Evolutionary conservation across 1,140 invertebrate species (phyloP).

Genomic region (Neotoxoptera formosana): DNA sequence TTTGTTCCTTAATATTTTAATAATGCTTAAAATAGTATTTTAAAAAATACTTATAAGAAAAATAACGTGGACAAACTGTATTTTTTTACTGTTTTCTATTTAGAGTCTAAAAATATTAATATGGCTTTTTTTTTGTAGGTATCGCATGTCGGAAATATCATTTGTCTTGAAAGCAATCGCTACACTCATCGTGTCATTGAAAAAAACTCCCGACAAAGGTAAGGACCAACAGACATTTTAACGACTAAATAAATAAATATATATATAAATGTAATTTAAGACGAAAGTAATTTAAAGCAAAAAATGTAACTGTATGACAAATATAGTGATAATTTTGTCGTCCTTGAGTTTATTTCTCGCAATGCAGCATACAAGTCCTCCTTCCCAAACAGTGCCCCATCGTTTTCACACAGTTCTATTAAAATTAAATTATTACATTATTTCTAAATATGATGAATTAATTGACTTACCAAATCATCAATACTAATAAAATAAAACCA

Average conservation of each 20-base stretch:
- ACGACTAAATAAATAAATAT: background rate
- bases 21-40: background rate
- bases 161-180: slow-evolving; percentile 96
- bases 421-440: background rate
- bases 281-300: background rate
- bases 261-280: background rate
- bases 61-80: background rate
- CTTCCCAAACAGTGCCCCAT: background rate
- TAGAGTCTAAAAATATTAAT: background rate
- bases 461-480: background rate
- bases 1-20: background rate
- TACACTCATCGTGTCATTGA: slow-evolving; percentile 89
- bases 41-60: background rate
- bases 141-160: slow-evolving; percentile 92
- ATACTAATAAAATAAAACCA: background rate
- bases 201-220: slow-evolving; percentile 88
- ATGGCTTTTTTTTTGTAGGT: slow-evolving; percentile 69
- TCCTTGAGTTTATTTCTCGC: too few species aligned
- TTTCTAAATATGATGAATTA: background rate
- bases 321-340: background rate
- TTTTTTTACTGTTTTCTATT: background rate
- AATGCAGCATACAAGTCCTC: too few species aligned
- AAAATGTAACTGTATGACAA: background rate
- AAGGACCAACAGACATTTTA: slow-evolving; percentile 60
- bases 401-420: background rate